A percentile compares a stretch with the other conserved stretches of the same genome.
phyloP scores from a whole-genome alignment of 1,140 invertebrate genomes.

The Drosophila persimilis region DNA sequence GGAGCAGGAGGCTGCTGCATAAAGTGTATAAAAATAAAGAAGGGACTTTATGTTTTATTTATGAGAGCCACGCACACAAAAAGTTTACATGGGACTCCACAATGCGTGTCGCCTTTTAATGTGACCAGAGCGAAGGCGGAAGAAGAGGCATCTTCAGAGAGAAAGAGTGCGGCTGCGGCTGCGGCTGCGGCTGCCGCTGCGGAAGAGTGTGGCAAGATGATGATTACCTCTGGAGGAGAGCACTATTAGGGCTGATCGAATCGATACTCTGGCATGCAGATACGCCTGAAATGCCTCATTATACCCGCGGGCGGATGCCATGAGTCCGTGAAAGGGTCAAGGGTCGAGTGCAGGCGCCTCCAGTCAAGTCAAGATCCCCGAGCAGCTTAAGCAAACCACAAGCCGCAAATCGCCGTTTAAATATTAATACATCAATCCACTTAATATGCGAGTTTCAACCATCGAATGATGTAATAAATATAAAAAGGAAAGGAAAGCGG shows the following conservation, averaged over 20 bases:
- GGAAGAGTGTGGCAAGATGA: constrained; percentile 8
- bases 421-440: constrained; percentile 82
- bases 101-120: constrained; percentile 51
- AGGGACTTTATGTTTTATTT: constrained; percentile 77
- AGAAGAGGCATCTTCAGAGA: background rate
- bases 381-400: constrained; percentile 18
- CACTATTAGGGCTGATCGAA: constrained; percentile 5
- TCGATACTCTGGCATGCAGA: constrained; percentile 29
- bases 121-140: constrained; percentile 15
- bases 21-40: constrained; percentile 43
- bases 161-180: constrained; percentile 2
- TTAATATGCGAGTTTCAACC: constrained; percentile 79
- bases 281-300: constrained; percentile 4
- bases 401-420: constrained; percentile 78
- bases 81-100: constrained; percentile 30
- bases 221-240: background rate
- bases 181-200: no score
- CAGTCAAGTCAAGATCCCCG: constrained; percentile 18
- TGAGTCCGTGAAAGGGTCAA: constrained; percentile 47
- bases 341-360: constrained; percentile 14
- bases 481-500: constrained; percentile 57
- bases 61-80: constrained; percentile 69
- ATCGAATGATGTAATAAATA: constrained; percentile 78
- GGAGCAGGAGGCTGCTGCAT: constrained; percentile 49
- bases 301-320: constrained; percentile 28